Evolutionary conservation across 2,888 invertebrate species (phyloP).

Genomic region (Darwinula stevensoni): DNA sequence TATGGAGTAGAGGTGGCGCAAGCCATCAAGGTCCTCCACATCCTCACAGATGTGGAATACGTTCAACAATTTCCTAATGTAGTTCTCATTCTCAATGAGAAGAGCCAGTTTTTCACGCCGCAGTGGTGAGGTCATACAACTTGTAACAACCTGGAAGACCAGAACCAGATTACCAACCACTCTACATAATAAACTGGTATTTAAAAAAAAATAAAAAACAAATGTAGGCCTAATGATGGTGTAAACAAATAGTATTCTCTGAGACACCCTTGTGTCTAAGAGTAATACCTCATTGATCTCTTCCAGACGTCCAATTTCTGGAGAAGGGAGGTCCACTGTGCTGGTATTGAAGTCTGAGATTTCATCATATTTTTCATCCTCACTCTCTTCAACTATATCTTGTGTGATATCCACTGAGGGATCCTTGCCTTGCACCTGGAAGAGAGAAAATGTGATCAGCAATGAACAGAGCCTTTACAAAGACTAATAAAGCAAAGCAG

Average conservation of each 20-base stretch:
- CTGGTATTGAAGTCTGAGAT: conserved; percentile 66
- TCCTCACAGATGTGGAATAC: conserved; percentile 94
- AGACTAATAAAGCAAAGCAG: conserved; percentile 4
- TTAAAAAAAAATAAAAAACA: conserved; percentile 5
- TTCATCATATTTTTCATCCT: conserved; percentile 88
- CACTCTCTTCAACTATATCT: conserved; percentile 78
- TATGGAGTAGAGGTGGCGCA: conserved; percentile 84
- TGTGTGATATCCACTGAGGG: conserved; percentile 94
- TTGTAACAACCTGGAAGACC: conserved; percentile 31
- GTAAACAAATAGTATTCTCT: conserved; percentile 3
- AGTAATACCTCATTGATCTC: conserved; percentile 53
- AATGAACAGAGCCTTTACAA: not conserved
- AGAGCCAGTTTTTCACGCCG: conserved; percentile 79
- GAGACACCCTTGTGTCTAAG: too few species aligned
- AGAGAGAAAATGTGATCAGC: conserved; percentile 9
- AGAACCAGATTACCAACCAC: too few species aligned
- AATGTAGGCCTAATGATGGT: not conserved
- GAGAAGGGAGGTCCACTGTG: conserved; percentile 75
- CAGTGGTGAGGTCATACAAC: conserved; percentile 58
- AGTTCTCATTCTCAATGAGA: conserved; percentile 74
- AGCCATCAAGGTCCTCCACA: conserved; percentile 68
- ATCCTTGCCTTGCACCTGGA: conserved; percentile 87
- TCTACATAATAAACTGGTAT: too few species aligned
- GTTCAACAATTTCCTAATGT: conserved; percentile 75
- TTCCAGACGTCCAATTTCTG: conserved; percentile 70